These are phyloP conservation scores for Tretioscincus oriximinensis DNA, from an alignment of 2,113 vertebrate species.

Conservation along the genomic window DNA sequence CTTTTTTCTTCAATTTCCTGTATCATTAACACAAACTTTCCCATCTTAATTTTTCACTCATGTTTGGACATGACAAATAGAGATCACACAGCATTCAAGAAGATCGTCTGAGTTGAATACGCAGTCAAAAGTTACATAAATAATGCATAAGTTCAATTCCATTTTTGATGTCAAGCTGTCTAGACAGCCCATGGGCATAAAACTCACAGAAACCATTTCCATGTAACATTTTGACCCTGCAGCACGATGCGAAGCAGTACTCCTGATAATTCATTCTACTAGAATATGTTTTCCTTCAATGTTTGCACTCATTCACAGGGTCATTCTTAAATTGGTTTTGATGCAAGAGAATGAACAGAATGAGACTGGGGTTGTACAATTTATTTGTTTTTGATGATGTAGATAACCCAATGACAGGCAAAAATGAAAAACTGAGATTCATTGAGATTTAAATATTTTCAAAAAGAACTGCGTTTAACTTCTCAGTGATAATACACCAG, in stretches of 20 bases:
- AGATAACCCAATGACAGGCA: too few species aligned
- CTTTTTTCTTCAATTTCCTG: not conserved
- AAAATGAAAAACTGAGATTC: too few species aligned
- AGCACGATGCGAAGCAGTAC: too few species aligned
- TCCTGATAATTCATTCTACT: too few species aligned
- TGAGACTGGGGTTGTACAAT: too few species aligned
- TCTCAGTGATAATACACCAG: too few species aligned
- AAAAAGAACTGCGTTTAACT: too few species aligned
- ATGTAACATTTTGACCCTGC: not conserved
- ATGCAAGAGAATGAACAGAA: not conserved
- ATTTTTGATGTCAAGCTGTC: not conserved
- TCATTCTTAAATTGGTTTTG: not conserved
- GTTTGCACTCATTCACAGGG: not conserved
- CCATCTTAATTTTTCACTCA: not conserved
- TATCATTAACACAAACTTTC: not conserved
- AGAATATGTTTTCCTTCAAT: not conserved
- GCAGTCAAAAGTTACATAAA: not conserved
- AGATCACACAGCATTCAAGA: not conserved
- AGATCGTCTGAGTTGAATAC: not conserved
- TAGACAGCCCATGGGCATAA: not conserved
- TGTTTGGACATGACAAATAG: not conserved
- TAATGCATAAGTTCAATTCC: slow-evolving; percentile 5
- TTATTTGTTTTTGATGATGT: too few species aligned
- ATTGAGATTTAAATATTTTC: too few species aligned
- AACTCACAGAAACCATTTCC: not conserved